These are phyloP conservation scores for Puntigrus tetrazona DNA, from an alignment of 2,113 vertebrate genomes.

Conservation along the genomic window DNA sequence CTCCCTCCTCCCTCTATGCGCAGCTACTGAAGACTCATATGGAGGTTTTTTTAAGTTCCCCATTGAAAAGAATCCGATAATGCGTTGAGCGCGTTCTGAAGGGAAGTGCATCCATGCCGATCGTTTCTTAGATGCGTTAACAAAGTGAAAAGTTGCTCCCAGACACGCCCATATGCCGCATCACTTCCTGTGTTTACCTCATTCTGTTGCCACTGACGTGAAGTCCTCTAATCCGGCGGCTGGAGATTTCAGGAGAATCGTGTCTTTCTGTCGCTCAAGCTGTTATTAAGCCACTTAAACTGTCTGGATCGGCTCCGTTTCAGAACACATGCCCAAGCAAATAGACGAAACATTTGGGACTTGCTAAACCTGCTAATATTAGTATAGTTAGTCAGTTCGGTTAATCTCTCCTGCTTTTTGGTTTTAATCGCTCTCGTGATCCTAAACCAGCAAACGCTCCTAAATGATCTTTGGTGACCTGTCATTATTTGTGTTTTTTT, in stretches of 20 bases:
- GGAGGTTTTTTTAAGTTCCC: not conserved
- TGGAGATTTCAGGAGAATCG: constrained; percentile 18
- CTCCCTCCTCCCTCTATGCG: constrained; percentile 3
- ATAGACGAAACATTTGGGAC: not conserved
- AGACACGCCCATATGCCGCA: not conserved
- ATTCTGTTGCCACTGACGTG: not conserved
- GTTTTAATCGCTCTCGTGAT: not conserved
- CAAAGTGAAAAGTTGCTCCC: not conserved
- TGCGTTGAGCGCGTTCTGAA: not conserved
- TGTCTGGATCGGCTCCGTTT: not conserved
- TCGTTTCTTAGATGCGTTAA: not conserved
- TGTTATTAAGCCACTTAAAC: constrained; percentile 10
- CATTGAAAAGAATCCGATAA: not conserved
- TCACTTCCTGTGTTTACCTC: constrained; percentile 14
- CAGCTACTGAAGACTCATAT: not conserved
- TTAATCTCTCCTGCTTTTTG: not conserved
- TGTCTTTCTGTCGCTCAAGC: constrained; percentile 19
- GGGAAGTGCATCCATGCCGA: not conserved
- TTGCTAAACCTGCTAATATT: not conserved
- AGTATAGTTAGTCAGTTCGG: not conserved
- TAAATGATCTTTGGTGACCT: not conserved
- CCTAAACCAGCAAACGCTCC: not conserved
- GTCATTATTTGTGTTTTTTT: too few relatives aligned
- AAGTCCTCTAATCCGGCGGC: constrained; percentile 18
- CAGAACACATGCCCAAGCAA: not conserved